Conservation (phyloP, 2,888 invertebrate genomes). For the Mesodorylaimus sp. region DNA sequence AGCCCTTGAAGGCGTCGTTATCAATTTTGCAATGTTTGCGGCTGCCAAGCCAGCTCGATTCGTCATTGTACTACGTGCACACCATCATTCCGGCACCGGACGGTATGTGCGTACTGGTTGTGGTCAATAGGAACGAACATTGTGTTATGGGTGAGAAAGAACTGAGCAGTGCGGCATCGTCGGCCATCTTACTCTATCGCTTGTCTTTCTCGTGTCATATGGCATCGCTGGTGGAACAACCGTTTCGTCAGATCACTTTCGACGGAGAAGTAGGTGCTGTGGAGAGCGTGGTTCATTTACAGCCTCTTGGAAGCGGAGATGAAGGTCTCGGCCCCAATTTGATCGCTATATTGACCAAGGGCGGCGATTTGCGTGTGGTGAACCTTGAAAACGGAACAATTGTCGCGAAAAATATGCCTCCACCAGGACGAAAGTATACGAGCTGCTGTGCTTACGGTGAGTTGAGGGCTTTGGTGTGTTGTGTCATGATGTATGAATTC, state of each 20-base stretch:
- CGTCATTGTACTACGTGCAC: background rate
- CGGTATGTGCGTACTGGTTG: conserved; percentile 45
- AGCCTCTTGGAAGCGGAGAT: conserved; percentile 28
- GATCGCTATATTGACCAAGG: background rate
- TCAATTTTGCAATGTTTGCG: conserved; percentile 9
- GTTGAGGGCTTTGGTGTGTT: background rate
- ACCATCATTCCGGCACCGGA: conserved; percentile 48
- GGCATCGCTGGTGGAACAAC: conserved; percentile 42
- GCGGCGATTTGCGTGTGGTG: background rate
- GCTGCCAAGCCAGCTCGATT: conserved; percentile 6
- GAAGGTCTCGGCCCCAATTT: conserved; percentile 35
- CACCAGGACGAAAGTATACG: background rate
- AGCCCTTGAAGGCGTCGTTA: background rate
- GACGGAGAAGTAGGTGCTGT: conserved; percentile 18
- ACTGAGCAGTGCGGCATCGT: conserved; percentile 20
- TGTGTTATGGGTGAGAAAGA: background rate
- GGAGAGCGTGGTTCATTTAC: conserved; percentile 17
- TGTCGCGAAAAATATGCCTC: background rate
- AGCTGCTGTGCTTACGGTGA: background rate
- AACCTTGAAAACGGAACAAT: background rate
- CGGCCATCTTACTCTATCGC: conserved; percentile 41
- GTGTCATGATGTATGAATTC: background rate
- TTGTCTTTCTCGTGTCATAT: conserved; percentile 39
- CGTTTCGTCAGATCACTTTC: conserved; percentile 35
- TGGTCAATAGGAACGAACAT: conserved; percentile 14